Evolutionary conservation across 2,888 invertebrate genomes (phyloP), one percentile per base, ranked within the genome.

Genomic region (Andrena flavipes): DNA sequence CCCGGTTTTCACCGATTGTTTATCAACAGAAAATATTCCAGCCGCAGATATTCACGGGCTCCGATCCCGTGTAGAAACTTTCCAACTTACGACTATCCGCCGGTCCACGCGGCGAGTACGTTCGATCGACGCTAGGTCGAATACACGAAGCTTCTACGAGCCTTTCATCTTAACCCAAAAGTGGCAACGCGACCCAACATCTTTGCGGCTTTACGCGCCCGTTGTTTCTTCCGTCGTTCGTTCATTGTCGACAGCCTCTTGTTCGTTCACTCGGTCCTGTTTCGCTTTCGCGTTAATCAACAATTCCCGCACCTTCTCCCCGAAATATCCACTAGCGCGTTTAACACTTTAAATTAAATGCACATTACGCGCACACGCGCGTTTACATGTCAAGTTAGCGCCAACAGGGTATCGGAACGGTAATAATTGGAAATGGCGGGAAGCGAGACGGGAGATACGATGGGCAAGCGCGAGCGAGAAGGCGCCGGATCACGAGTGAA

Each of bases 21-120:
- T 89, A 86, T 87, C 86, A 89, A 89, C 89, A 90, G 73, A 85
- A 85, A 87, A 81, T 85, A 75, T 82, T 80, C 78, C 64, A 49
- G 33, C 63, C 33, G 35, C 23, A 8, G 20, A 54, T 54, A 20
- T 20, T 5, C 20, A 51, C 13, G 35, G 7, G 4, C n/a, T 49
- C 2, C 56, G 16, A n/a, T 2, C 10, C 23, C 2, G 3, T n/a
- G n/a, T 2, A 16, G 13, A 4, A 13, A 62, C 16, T 20, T 20
- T 10, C 35, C 20, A 23, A 63, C 8, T 63, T 35, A 20, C 35
- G 4, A 7, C 30, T n/a, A 1, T 60, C 20, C 59, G 1, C 16
- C 59, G 16, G 20, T 26, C 10, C 13, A 26, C 13, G 13, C 13
- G 13, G 26, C 29, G 20, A 48, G 2, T 2, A 0, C 49, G 20